Conservation (phyloP, 1,140 invertebrate genomes). For the Dryas iulia region DNA sequence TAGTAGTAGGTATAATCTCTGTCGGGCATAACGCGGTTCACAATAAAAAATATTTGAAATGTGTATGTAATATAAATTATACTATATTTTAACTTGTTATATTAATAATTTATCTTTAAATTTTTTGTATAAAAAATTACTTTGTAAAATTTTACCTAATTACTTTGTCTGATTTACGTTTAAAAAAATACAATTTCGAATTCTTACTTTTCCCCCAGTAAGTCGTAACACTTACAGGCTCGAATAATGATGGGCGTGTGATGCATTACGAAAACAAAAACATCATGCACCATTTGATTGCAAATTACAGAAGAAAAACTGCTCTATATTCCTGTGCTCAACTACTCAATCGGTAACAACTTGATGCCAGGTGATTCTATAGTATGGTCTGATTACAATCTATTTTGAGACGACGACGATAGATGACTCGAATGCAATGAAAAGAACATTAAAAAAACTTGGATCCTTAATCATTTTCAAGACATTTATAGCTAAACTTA, state of each 20-base stretch:
- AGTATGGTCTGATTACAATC: background rate
- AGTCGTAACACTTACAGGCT: background rate
- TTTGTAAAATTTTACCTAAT: too few species aligned
- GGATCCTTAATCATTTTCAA: background rate
- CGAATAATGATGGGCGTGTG: conserved; percentile 19
- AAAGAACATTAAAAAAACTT: background rate
- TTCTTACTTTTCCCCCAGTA: background rate
- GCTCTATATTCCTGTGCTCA: conserved; percentile 15
- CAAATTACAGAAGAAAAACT: conserved; percentile 28
- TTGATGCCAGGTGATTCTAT: background rate
- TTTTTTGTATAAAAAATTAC: too few species aligned
- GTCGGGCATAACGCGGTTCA: too few species aligned
- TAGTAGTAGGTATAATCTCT: too few species aligned
- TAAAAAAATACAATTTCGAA: background rate
- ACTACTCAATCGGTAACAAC: background rate
- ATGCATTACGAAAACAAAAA: conserved; percentile 32
- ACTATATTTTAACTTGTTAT: too few species aligned
- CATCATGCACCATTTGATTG: conserved; percentile 28
- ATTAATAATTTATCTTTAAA: too few species aligned
- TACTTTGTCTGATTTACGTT: background rate
- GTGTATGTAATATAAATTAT: too few species aligned
- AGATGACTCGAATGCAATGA: background rate
- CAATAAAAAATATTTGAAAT: too few species aligned
- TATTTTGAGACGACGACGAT: background rate
- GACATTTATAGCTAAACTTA: background rate